Percentiles rank a stretch among this genome's conserved stretches.
These are phyloP conservation scores for Bombyx huttoni DNA, from an alignment of 2,888 invertebrate species.

Conservation along the genomic window DNA sequence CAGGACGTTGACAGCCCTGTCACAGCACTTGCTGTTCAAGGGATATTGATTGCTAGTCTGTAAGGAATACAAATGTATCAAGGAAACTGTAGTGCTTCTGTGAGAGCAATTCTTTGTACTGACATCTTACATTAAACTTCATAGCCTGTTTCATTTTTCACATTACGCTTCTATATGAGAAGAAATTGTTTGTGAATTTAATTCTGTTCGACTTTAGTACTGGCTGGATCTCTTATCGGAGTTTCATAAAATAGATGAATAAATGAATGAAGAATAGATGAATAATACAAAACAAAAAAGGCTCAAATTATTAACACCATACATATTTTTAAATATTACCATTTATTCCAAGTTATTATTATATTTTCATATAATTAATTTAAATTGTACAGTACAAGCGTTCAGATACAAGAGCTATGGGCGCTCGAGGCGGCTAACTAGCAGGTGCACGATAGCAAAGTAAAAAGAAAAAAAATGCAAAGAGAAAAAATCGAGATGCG, in stretches of 20 bases:
- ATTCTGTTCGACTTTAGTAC: too few species aligned
- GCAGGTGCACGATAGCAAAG: constrained; percentile 64
- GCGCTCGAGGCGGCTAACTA: constrained; percentile 59
- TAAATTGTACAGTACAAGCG: constrained; percentile 14
- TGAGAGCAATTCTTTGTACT: constrained; percentile 47
- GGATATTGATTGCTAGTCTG: constrained; percentile 67
- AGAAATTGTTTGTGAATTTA: too few species aligned
- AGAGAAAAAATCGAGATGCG: constrained; percentile 52
- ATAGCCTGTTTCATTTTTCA: constrained; percentile 28
- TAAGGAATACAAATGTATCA: constrained; percentile 69
- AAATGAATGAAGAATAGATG: background rate
- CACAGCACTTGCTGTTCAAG: constrained; percentile 43
- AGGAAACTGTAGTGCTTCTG: constrained; percentile 41
- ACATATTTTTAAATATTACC: too few species aligned
- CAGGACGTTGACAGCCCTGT: constrained; percentile 27
- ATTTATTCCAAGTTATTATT: background rate
- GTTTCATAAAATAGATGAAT: too few species aligned
- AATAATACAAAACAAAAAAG: background rate
- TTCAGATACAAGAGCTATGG: constrained; percentile 25
- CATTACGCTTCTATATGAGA: too few species aligned
- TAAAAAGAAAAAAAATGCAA: constrained; percentile 67
- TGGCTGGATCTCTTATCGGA: too few species aligned
- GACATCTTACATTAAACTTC: constrained; percentile 60
- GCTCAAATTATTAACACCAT: background rate
- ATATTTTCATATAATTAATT: background rate